These are phyloP conservation scores for Piscicola geometra DNA, from an alignment of 2,888 invertebrate species.

Conservation along the genomic window DNA sequence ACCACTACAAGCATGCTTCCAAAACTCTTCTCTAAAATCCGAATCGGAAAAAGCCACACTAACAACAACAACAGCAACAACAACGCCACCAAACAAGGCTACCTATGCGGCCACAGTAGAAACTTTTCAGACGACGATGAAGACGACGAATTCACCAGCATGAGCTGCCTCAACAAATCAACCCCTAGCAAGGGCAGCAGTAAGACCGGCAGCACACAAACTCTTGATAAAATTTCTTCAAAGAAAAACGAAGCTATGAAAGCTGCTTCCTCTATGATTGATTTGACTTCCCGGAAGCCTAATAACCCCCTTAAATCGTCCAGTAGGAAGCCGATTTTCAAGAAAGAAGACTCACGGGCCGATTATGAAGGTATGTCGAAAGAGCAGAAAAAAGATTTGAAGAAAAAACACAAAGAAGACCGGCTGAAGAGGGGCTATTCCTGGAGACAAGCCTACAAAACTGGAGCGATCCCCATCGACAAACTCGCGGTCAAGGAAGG, in stretches of 20 bases:
- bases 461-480: slow-evolving; percentile 18
- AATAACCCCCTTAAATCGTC: neutral
- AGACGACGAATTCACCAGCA: slow-evolving; percentile 6
- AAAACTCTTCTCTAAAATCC: neutral
- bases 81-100: neutral
- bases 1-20: too few species aligned
- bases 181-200: neutral
- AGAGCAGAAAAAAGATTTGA: slow-evolving; percentile 7
- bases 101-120: neutral
- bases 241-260: neutral
- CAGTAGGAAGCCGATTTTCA: neutral
- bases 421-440: slow-evolving; percentile 16
- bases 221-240: slow-evolving; percentile 7
- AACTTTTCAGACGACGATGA: slow-evolving; percentile 3
- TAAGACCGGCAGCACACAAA: slow-evolving; percentile 24
- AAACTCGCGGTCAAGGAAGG: neutral
- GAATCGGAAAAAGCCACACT: neutral
- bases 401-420: slow-evolving; percentile 19
- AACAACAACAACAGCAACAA: neutral
- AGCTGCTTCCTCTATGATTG: slow-evolving; percentile 14
- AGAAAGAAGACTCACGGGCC: neutral
- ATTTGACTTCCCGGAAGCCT: slow-evolving; percentile 7
- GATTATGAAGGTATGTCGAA: neutral
- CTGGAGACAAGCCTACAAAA: slow-evolving; percentile 27
- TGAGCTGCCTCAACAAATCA: slow-evolving; percentile 11